Evolutionary conservation across 2,888 invertebrate genomes (phyloP).

Genomic region (Aporophyla lueneburgensis): DNA sequence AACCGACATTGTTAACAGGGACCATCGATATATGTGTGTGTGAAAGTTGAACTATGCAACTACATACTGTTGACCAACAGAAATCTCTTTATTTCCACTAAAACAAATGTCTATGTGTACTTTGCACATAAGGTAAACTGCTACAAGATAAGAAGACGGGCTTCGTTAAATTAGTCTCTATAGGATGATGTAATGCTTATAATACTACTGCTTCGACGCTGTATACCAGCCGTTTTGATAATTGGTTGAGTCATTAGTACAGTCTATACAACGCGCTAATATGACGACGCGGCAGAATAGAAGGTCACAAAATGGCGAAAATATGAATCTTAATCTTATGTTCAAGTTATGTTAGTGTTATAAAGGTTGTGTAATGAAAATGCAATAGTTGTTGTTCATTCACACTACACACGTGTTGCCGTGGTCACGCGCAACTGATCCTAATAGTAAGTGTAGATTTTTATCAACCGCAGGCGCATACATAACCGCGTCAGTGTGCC

Average conservation of each 20-base stretch:
- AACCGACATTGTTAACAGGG: too few species aligned
- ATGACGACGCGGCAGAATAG: too few species aligned
- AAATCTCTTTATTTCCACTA: too few species aligned
- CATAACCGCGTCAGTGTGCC: constrained; percentile 21
- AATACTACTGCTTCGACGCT: neutral
- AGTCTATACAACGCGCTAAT: neutral
- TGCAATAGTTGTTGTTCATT: constrained; percentile 27
- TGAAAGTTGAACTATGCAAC: neutral
- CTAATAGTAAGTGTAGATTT: constrained; percentile 60
- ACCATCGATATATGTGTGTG: neutral
- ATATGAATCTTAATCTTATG: neutral
- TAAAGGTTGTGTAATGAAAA: constrained; percentile 29
- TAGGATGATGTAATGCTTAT: constrained; percentile 13
- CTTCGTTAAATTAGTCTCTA: neutral
- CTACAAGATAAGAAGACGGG: neutral
- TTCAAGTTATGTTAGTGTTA: neutral
- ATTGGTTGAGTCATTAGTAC: constrained; percentile 29
- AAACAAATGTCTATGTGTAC: neutral
- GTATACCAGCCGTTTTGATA: neutral
- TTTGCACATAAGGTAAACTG: neutral
- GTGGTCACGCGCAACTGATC: constrained; percentile 61
- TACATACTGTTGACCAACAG: neutral
- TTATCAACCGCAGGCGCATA: constrained; percentile 38
- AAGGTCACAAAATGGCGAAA: neutral
- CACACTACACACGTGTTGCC: constrained; percentile 29